Percentiles rank a stretch among this genome's conserved stretches.
Conservation (phyloP, 92 coral and sea anemone genomes). For the Parazoanthus swiftii region DNA sequence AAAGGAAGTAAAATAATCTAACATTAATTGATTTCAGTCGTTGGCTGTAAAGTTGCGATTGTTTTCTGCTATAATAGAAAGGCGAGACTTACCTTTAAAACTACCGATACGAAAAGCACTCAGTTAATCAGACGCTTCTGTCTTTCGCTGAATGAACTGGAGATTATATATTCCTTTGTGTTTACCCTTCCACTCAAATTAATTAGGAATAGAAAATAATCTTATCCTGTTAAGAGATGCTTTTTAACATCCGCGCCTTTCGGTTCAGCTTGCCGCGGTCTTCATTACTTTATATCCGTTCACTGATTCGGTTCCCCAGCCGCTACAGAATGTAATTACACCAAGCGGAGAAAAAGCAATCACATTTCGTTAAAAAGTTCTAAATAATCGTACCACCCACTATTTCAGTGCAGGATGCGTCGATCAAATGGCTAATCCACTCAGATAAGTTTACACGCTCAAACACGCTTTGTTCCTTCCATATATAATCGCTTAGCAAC, state of each 20-base stretch:
- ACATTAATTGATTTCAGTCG: not conserved
- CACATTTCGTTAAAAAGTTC: not conserved
- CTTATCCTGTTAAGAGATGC: not conserved
- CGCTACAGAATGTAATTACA: not conserved
- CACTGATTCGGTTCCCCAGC: not conserved
- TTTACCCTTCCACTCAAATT: slow-evolving; percentile 8
- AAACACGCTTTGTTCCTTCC: not conserved
- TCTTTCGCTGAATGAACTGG: not conserved
- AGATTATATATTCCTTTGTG: not conserved
- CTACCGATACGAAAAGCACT: not conserved
- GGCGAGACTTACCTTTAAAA: not conserved
- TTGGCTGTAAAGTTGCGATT: not conserved
- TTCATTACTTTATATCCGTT: slow-evolving; percentile 8
- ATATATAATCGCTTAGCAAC: too few relatives aligned
- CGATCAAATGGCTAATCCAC: not conserved
- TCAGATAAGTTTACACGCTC: not conserved
- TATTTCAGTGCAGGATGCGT: not conserved
- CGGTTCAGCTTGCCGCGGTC: not conserved
- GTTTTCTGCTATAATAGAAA: not conserved
- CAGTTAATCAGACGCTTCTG: not conserved
- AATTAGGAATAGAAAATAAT: slow-evolving; percentile 24
- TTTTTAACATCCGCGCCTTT: not conserved
- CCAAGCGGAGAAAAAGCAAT: not conserved
- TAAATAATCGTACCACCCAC: not conserved
- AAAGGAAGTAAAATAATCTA: not conserved